These are phyloP conservation scores for Dasyprocta punctata DNA, from an alignment of 2,113 vertebrate genomes.

Conservation along the genomic window DNA sequence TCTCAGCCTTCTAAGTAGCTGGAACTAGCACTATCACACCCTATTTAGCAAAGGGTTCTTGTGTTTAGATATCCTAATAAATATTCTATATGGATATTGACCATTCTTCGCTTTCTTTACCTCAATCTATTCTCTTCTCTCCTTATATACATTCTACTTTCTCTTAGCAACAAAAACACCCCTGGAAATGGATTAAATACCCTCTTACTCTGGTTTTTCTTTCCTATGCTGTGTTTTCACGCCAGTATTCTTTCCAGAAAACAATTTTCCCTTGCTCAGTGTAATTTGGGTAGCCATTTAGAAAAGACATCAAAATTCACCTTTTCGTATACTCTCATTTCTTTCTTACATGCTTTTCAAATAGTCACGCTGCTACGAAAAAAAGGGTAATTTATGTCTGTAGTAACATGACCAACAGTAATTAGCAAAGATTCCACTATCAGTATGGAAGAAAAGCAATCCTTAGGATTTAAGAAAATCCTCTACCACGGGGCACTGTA, in stretches of 20 bases:
- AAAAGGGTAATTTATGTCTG: constrained; percentile 47
- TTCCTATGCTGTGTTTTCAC: not conserved
- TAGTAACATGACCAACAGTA: constrained; percentile 45
- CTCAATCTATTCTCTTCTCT: not conserved
- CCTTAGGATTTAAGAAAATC: not conserved
- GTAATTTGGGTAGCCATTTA: not conserved
- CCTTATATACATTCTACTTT: not conserved
- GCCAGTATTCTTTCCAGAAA: constrained; percentile 39
- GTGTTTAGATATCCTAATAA: constrained; percentile 12
- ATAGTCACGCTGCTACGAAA: constrained; percentile 19
- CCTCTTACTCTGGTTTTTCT: not conserved
- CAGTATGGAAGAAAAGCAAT: not conserved
- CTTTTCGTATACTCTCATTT: constrained; percentile 51
- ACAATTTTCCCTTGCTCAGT: constrained; percentile 30
- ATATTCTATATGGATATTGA: not conserved
- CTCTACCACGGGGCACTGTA: not conserved
- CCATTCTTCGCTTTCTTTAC: not conserved
- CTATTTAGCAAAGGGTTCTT: not conserved
- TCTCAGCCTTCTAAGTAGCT: not conserved
- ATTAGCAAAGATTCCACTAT: constrained; percentile 39
- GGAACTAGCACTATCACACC: not conserved
- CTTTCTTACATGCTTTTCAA: constrained; percentile 57
- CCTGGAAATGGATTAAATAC: not conserved
- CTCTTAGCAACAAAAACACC: not conserved
- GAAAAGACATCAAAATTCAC: constrained; percentile 55